Percentiles rank a stretch among this genome's conserved stretches.
phyloP scores from a whole-genome alignment of 1,140 invertebrate genomes.

The Acromyrmex heyeri region DNA sequence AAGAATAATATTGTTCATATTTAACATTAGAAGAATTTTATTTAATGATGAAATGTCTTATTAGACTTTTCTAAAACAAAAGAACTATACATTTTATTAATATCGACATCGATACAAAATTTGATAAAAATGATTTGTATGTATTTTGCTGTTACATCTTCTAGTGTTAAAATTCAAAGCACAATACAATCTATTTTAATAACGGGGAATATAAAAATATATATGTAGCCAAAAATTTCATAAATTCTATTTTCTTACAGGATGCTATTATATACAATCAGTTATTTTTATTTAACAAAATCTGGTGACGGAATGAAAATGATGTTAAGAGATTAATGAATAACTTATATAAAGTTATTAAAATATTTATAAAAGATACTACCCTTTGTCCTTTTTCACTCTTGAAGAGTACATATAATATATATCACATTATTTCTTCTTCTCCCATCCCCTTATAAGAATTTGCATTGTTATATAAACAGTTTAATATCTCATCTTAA shows the following conservation, averaged over 20 bases:
- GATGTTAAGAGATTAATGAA: conserved; percentile 23
- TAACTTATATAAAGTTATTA: conserved; percentile 38
- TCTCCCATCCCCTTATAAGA: neutral
- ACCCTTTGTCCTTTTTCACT: neutral
- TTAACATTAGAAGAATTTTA: neutral
- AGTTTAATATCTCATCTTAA: neutral
- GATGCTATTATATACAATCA: conserved; percentile 77
- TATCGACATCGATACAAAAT: neutral
- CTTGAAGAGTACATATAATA: neutral
- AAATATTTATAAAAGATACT: conserved; percentile 15
- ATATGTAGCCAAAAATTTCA: neutral
- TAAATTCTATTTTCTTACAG: conserved; percentile 72
- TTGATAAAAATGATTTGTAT: neutral
- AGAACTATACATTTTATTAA: neutral
- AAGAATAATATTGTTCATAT: conserved; percentile 10
- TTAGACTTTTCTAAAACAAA: neutral
- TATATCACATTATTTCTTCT: conserved; percentile 29
- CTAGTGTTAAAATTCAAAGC: neutral
- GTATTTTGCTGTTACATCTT: neutral
- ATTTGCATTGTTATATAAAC: neutral
- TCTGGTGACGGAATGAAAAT: conserved; percentile 62
- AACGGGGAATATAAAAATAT: neutral
- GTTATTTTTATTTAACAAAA: conserved; percentile 74
- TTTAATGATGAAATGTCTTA: neutral
- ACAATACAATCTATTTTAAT: neutral